Conservation (phyloP, 2,888 invertebrate genomes). For the Dasysyrphus albostriatus region DNA sequence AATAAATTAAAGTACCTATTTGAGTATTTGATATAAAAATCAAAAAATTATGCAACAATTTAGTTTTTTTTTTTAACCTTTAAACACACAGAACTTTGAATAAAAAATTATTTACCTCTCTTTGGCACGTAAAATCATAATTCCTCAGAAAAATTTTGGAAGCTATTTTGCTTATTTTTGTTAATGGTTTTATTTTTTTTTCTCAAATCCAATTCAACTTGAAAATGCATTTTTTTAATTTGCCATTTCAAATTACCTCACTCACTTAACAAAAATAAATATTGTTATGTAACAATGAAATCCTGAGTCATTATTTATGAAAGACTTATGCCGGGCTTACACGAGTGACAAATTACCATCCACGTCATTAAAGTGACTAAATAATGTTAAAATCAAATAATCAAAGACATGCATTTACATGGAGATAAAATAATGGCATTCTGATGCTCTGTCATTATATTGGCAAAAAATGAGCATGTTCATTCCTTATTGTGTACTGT, state of each 20-base stretch:
- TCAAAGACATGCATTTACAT: too few relatives aligned
- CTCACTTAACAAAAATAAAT: not conserved
- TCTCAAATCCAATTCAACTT: not conserved
- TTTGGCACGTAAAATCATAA: not conserved
- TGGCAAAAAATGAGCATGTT: too few relatives aligned
- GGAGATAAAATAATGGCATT: too few relatives aligned
- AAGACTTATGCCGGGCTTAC: too few relatives aligned
- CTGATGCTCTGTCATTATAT: too few relatives aligned
- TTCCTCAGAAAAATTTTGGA: not conserved
- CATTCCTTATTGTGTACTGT: too few relatives aligned
- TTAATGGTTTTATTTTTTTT: not conserved
- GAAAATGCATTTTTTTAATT: not conserved
- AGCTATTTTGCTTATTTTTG: not conserved
- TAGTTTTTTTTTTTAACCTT: not conserved
- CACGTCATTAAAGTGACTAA: too few relatives aligned
- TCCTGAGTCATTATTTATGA: too few relatives aligned
- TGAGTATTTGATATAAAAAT: not conserved
- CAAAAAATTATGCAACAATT: not conserved
- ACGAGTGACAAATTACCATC: too few relatives aligned
- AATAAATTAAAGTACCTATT: not conserved
- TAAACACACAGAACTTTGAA: not conserved
- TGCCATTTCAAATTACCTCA: not conserved
- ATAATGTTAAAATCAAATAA: too few relatives aligned
- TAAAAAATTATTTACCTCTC: not conserved
- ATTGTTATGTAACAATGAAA: too few relatives aligned